Evolutionary conservation across 1,140 invertebrate genomes (phyloP).

Genomic region (Pararge aegeria): DNA sequence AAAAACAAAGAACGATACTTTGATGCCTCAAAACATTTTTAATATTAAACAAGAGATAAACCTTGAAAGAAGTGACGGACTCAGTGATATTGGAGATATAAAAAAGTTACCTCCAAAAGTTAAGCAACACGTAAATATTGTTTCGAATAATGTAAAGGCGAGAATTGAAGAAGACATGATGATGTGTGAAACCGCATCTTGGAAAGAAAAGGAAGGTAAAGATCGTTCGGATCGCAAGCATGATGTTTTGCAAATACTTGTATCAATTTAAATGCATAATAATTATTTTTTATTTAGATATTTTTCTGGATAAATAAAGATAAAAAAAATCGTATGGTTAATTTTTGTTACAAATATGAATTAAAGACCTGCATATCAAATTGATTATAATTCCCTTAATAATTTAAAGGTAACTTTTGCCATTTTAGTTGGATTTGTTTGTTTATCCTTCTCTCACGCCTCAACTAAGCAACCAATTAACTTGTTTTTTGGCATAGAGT

Average conservation of each 20-base stretch:
- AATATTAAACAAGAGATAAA: constrained; percentile 75
- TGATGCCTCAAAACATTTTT: constrained; percentile 58
- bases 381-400: too few relatives aligned
- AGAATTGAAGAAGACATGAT: constrained; percentile 54
- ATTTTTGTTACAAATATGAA: too few relatives aligned
- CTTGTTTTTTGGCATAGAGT: too few relatives aligned
- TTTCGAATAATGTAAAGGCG: constrained; percentile 19
- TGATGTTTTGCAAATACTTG: constrained; percentile 42
- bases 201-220: constrained; percentile 22
- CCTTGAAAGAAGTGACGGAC: constrained; percentile 43
- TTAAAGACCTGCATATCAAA: too few relatives aligned
- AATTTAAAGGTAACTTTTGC: too few relatives aligned
- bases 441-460: too few relatives aligned
- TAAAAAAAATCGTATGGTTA: too few relatives aligned
- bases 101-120: constrained; percentile 25
- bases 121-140: constrained; percentile 34
- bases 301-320: background rate
- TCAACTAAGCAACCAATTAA: too few relatives aligned
- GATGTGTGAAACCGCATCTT: constrained; percentile 50
- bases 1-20: constrained; percentile 41
- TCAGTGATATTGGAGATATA: constrained; percentile 43
- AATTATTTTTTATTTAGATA: background rate
- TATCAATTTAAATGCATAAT: constrained; percentile 35
- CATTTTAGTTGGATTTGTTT: too few relatives aligned
- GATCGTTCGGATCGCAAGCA: constrained; percentile 9